Conservation (phyloP, 2,888 invertebrate species). For the Alentia gelatinosa region DNA sequence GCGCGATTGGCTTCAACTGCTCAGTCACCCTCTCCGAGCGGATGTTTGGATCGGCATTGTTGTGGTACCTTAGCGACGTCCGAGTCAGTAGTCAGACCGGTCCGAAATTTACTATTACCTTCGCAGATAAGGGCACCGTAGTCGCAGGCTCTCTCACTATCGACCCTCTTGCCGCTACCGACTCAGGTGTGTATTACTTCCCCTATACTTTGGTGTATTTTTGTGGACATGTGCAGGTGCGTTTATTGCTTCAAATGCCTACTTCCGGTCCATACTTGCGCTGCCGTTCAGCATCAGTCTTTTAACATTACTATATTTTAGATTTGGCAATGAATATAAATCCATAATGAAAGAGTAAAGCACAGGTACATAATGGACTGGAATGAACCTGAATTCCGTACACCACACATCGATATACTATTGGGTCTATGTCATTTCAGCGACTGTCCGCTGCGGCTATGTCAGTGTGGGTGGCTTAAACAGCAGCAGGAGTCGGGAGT, state of each 20-base stretch:
- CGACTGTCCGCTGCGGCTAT: not conserved
- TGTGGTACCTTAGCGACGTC: not conserved
- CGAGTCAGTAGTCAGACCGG: not conserved
- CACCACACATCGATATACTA: not conserved
- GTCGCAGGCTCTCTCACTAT: not conserved
- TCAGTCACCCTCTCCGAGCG: not conserved
- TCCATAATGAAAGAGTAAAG: no score
- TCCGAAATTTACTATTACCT: not conserved
- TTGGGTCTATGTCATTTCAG: not conserved
- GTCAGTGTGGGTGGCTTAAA: not conserved
- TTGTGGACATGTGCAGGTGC: no score
- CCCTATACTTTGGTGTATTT: no score
- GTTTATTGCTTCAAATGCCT: no score
- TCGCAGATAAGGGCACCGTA: not conserved
- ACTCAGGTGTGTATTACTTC: not conserved
- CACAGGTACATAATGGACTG: no score
- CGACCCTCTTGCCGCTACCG: not conserved
- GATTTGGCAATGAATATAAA: no score
- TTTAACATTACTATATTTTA: no score
- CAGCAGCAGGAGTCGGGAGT: not conserved
- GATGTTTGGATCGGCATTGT: not conserved
- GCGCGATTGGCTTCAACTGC: not conserved
- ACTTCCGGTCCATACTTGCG: no score
- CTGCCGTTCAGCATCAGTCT: no score
- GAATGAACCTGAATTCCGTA: not conserved